Evolutionary conservation across 2,113 vertebrate species (phyloP).

Genomic region (Scytalopus superciliaris): DNA sequence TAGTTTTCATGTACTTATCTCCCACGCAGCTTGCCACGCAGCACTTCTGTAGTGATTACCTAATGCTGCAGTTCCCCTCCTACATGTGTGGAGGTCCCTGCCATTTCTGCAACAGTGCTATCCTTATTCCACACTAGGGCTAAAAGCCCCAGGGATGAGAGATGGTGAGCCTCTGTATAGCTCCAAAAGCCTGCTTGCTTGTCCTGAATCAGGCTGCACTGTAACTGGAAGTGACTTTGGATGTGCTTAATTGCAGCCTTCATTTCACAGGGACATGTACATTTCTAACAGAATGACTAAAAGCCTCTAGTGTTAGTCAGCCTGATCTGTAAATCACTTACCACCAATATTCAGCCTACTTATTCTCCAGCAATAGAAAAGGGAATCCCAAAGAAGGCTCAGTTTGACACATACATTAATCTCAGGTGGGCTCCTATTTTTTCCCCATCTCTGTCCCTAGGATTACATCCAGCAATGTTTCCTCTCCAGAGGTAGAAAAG

Average conservation of each 20-base stretch:
- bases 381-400: neutral
- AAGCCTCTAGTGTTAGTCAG: neutral
- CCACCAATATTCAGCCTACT: neutral
- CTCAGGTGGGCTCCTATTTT: neutral
- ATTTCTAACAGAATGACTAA: neutral
- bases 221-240: neutral
- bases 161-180: neutral
- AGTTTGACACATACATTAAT: neutral
- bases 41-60: neutral
- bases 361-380: neutral
- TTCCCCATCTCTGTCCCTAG: neutral
- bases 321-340: neutral
- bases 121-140: neutral
- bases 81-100: neutral
- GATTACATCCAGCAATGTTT: neutral
- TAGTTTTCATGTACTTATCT: neutral
- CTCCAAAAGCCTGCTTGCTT: neutral
- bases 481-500: neutral
- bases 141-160: neutral
- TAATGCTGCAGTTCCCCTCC: constrained; percentile 16
- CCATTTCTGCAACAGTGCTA: neutral
- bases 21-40: neutral
- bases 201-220: neutral
- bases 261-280: neutral
- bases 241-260: neutral